These are phyloP conservation scores for Sebastes steindachneri DNA, from an alignment of 2,797 vertebrate species.

Conservation along the genomic window DNA sequence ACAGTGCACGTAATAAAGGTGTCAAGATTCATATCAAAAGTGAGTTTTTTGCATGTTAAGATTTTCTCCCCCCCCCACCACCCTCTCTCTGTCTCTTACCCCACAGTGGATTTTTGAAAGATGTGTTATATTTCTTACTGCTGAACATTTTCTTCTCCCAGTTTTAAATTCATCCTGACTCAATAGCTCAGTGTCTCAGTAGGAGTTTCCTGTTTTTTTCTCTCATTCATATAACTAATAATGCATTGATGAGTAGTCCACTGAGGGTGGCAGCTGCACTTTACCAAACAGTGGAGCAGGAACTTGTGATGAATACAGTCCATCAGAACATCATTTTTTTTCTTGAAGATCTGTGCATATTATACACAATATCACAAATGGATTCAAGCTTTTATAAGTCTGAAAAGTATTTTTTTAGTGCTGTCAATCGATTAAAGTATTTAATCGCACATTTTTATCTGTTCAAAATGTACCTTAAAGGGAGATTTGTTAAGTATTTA, in stretches of 20 bases:
- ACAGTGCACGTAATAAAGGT: conserved; percentile 64
- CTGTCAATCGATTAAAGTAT: too few species aligned
- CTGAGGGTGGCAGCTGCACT: background rate
- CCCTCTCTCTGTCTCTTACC: conserved; percentile 19
- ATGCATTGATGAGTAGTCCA: conserved; percentile 14
- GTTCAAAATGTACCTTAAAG: too few species aligned
- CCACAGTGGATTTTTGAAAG: conserved; percentile 59
- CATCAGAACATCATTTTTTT: background rate
- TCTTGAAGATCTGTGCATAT: background rate
- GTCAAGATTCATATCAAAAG: conserved; percentile 67
- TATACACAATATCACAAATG: background rate
- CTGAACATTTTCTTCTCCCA: conserved; percentile 24
- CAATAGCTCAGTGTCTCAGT: conserved; percentile 21
- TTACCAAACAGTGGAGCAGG: background rate
- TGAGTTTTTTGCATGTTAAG: conserved; percentile 41
- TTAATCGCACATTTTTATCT: too few species aligned
- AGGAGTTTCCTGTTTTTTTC: background rate
- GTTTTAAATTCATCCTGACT: conserved; percentile 50
- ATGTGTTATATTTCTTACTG: conserved; percentile 41
- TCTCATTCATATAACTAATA: conserved; percentile 9
- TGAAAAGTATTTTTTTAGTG: background rate
- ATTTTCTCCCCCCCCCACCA: background rate
- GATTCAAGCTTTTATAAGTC: background rate
- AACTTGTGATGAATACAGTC: background rate
- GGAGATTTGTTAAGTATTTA: too few species aligned